Conservation (phyloP, 2,113 vertebrate genomes). For the Willisornis vidua region DNA sequence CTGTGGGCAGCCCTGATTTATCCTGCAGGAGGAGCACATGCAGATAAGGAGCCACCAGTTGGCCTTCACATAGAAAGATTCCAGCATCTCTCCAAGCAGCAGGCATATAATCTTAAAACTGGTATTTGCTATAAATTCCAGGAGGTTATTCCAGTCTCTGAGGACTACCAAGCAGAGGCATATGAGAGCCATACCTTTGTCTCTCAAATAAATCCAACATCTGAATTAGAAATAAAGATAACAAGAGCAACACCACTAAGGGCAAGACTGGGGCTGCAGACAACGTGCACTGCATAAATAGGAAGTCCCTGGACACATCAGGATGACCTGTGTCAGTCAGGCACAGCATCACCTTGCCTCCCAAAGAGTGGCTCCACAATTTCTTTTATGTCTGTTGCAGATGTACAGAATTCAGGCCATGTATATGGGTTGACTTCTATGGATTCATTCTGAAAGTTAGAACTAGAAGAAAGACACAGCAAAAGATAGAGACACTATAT, state of each 20-base stretch:
- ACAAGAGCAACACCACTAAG: neutral
- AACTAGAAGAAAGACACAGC: neutral
- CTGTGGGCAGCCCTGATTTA: neutral
- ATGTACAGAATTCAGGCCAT: neutral
- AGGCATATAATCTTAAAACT: neutral
- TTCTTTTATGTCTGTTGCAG: neutral
- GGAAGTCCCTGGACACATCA: neutral
- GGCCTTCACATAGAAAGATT: neutral
- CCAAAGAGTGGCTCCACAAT: neutral
- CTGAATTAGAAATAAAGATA: neutral
- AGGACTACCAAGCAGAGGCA: neutral
- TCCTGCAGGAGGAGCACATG: neutral
- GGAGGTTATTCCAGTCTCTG: neutral
- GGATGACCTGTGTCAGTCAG: neutral
- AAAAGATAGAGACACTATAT: neutral
- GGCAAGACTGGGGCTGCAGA: neutral
- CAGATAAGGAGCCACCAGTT: neutral
- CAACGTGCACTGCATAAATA: neutral
- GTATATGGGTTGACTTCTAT: neutral
- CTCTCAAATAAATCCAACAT: neutral
- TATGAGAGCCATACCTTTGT: neutral
- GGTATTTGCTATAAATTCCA: neutral
- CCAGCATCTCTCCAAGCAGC: neutral
- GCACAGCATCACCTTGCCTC: neutral
- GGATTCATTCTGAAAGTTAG: neutral